phyloP scores from a whole-genome alignment of 2,113 vertebrate genomes.

The Pseudorasbora parva region DNA sequence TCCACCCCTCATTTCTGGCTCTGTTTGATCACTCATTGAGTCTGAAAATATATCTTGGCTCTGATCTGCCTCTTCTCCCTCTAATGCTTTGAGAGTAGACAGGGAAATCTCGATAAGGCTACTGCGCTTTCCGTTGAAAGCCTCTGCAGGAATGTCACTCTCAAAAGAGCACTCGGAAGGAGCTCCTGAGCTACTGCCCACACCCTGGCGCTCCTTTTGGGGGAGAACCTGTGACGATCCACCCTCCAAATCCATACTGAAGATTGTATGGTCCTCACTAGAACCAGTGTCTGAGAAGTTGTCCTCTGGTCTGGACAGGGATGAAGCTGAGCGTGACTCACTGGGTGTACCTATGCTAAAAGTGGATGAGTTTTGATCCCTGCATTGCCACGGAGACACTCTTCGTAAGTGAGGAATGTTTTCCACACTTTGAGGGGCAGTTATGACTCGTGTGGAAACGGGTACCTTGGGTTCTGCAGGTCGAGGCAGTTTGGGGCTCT shows the following conservation, averaged over 20 bases:
- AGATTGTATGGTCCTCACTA: slow-evolving; percentile 71
- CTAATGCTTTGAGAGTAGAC: slow-evolving; percentile 72
- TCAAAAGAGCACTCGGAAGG: slow-evolving; percentile 83
- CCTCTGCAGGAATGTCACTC: slow-evolving; percentile 71
- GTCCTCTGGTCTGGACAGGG: slow-evolving; percentile 51
- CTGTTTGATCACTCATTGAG: slow-evolving; percentile 78
- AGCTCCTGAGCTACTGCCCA: slow-evolving; percentile 74
- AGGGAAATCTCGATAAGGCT: slow-evolving; percentile 87
- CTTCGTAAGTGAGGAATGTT: slow-evolving; percentile 85
- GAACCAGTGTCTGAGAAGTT: slow-evolving; percentile 69
- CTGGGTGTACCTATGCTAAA: slow-evolving; percentile 78
- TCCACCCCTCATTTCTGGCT: slow-evolving; percentile 73
- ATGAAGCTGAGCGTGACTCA: slow-evolving; percentile 60
- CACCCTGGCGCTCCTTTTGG: slow-evolving; percentile 63
- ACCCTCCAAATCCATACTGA: slow-evolving; percentile 74
- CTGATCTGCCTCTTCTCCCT: slow-evolving; percentile 74
- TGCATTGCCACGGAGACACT: slow-evolving; percentile 82
- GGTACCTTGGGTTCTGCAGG: slow-evolving; percentile 77
- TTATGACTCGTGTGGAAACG: slow-evolving; percentile 80
- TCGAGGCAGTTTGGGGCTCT: slow-evolving; percentile 82
- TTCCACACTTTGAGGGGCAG: slow-evolving; percentile 83
- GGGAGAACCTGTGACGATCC: slow-evolving; percentile 48
- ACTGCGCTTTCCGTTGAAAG: slow-evolving; percentile 72
- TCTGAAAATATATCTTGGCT: slow-evolving; percentile 70
- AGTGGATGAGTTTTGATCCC: slow-evolving; percentile 85